Percentiles rank a stretch among this genome's conserved stretches.
These are phyloP conservation scores for Theristus sp. DNA, from an alignment of 2,888 invertebrate species.

Conservation along the genomic window DNA sequence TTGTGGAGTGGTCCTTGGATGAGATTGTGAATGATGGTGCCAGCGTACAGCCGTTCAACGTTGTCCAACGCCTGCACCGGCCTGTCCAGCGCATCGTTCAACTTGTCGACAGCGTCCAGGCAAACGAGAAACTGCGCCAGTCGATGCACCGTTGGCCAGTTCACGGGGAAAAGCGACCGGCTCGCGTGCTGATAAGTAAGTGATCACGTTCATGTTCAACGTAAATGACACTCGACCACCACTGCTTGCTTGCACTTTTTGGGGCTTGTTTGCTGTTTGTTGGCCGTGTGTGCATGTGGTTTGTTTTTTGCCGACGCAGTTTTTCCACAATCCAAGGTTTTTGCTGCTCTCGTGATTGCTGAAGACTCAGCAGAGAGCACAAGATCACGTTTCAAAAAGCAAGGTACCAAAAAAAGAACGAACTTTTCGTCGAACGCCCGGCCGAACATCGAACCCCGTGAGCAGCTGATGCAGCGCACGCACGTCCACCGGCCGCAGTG, in stretches of 20 bases:
- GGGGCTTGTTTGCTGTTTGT: neutral
- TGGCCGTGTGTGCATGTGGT: too few relatives aligned
- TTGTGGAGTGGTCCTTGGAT: too few relatives aligned
- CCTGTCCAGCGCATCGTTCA: neutral
- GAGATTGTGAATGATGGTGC: too few relatives aligned
- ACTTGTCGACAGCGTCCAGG: neutral
- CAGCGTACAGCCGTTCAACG: neutral
- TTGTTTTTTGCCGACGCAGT: too few relatives aligned
- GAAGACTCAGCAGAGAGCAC: too few relatives aligned
- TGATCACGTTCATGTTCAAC: too few relatives aligned
- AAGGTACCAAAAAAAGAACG: too few relatives aligned
- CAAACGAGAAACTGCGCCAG: neutral
- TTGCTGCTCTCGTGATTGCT: too few relatives aligned
- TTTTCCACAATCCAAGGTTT: too few relatives aligned
- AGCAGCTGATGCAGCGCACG: neutral
- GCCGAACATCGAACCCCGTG: neutral
- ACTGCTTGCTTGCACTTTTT: neutral
- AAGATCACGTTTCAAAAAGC: too few relatives aligned
- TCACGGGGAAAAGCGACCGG: neutral
- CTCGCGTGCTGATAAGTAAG: too few relatives aligned
- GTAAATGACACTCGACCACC: neutral
- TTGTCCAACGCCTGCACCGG: neutral
- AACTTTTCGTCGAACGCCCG: neutral
- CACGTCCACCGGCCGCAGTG: neutral
- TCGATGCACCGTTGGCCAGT: neutral